Evolutionary conservation across 2,888 invertebrate genomes (phyloP).

Genomic region (Pollenia griseotomentosa): DNA sequence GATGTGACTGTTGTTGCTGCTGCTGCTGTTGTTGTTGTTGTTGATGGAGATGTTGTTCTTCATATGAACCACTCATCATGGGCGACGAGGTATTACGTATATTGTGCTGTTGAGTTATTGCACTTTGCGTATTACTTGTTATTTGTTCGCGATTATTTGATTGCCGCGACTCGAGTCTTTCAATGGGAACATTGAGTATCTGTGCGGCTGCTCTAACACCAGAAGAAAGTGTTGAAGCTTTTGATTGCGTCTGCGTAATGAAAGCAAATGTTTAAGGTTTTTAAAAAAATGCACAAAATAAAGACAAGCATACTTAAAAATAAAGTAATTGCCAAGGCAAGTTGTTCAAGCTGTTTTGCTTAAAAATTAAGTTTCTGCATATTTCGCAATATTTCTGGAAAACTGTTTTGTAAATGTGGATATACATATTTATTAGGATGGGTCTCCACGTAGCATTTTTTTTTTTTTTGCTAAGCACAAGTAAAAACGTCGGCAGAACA

Average conservation of each 20-base stretch:
- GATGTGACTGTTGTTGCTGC: constrained; percentile 69
- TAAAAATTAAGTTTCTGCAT: too few relatives aligned
- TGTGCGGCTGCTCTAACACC: constrained; percentile 84
- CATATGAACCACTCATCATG: constrained; percentile 65
- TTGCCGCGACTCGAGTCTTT: constrained; percentile 83
- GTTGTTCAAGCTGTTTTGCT: too few relatives aligned
- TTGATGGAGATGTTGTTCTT: constrained; percentile 72
- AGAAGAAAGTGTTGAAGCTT: constrained; percentile 83
- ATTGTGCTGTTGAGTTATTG: constrained; percentile 71
- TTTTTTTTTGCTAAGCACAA: too few relatives aligned
- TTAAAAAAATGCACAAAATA: neutral
- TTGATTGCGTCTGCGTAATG: constrained; percentile 82
- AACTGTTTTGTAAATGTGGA: too few relatives aligned
- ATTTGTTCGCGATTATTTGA: constrained; percentile 77
- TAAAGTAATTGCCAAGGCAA: neutral
- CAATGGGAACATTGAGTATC: constrained; percentile 83
- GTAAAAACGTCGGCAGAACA: too few relatives aligned
- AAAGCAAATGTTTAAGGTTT: constrained; percentile 3
- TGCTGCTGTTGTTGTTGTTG: constrained; percentile 75
- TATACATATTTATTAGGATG: too few relatives aligned
- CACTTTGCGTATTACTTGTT: constrained; percentile 41
- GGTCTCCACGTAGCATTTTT: too few relatives aligned
- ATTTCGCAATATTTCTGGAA: too few relatives aligned
- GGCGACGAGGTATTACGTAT: constrained; percentile 72
- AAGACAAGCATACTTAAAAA: neutral